Percentiles rank a stretch among this genome's conserved stretches.
Evolutionary conservation across 2,888 invertebrate genomes (phyloP).

Genomic region (Seira musarum): DNA sequence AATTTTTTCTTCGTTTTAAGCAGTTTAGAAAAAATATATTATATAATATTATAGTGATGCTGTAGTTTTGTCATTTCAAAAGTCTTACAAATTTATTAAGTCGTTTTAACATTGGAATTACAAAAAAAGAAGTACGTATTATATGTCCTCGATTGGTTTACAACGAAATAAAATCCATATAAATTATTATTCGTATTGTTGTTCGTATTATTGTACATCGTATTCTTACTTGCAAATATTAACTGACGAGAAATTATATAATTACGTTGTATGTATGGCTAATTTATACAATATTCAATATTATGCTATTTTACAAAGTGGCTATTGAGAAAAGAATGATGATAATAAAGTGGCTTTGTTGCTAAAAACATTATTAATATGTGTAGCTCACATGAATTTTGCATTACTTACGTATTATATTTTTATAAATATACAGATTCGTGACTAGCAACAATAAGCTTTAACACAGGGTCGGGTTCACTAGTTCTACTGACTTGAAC

Average conservation of each 20-base stretch:
- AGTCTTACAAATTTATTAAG: too few relatives aligned
- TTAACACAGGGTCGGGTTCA: slow-evolving; percentile 60
- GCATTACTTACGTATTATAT: too few relatives aligned
- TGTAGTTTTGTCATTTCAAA: too few relatives aligned
- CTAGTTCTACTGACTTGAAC: slow-evolving; percentile 11
- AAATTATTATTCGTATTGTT: background rate
- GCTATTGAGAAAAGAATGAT: background rate
- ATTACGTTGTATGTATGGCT: background rate
- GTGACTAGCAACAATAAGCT: slow-evolving; percentile 64
- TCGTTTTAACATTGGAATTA: background rate
- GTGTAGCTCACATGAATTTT: too few relatives aligned
- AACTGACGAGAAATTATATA: background rate
- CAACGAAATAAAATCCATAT: background rate
- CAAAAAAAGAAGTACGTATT: background rate
- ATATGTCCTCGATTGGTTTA: background rate
- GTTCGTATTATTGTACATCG: background rate
- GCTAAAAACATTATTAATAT: background rate
- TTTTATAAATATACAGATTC: slow-evolving; percentile 61
- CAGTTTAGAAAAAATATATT: too few relatives aligned
- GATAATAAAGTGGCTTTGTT: slow-evolving; percentile 15
- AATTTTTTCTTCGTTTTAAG: too few relatives aligned
- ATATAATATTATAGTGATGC: too few relatives aligned
- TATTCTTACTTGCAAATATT: background rate
- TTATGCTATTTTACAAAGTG: slow-evolving; percentile 9
- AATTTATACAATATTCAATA: background rate